These are phyloP conservation scores for Hydra vulgaris DNA, from an alignment of 30 jellyfish, hydroid and myxozoan species.

Conservation along the genomic window DNA sequence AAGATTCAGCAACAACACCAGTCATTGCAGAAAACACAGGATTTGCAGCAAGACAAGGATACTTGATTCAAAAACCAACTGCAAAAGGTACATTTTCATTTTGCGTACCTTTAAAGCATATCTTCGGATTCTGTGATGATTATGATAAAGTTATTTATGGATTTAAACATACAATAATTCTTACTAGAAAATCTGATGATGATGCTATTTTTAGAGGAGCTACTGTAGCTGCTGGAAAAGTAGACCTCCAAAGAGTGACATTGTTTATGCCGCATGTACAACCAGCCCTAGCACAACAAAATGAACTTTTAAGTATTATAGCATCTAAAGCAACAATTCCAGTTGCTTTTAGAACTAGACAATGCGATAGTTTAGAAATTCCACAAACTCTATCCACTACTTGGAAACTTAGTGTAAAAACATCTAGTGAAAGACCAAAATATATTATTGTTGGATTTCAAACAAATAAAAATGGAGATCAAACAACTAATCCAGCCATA, in stretches of 20 bases:
- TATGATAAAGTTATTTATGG: not conserved
- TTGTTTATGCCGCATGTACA: not conserved
- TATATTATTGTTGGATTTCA: not conserved
- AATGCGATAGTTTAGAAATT: not conserved
- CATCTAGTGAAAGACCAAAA: not conserved
- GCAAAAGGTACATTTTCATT: not conserved
- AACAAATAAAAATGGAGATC: not conserved
- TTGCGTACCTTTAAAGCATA: not conserved
- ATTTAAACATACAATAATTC: not conserved
- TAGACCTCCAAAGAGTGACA: not conserved
- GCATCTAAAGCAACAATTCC: not conserved
- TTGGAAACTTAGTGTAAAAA: not conserved
- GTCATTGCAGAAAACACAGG: not conserved
- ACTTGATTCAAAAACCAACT: not conserved
- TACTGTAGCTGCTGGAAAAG: not conserved
- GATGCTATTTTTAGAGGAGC: not conserved
- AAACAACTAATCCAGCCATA: not conserved
- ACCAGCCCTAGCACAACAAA: not conserved
- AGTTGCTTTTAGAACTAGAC: not conserved
- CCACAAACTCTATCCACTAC: not conserved
- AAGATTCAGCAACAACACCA: not conserved
- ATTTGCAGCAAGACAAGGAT: not conserved
- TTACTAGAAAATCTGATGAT: not conserved
- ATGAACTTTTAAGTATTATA: not conserved
- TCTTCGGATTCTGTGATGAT: not conserved